Percentiles rank a stretch among this genome's conserved stretches.
Conservation (phyloP, 1,140 invertebrate genomes). For the Plutomurus gul region DNA sequence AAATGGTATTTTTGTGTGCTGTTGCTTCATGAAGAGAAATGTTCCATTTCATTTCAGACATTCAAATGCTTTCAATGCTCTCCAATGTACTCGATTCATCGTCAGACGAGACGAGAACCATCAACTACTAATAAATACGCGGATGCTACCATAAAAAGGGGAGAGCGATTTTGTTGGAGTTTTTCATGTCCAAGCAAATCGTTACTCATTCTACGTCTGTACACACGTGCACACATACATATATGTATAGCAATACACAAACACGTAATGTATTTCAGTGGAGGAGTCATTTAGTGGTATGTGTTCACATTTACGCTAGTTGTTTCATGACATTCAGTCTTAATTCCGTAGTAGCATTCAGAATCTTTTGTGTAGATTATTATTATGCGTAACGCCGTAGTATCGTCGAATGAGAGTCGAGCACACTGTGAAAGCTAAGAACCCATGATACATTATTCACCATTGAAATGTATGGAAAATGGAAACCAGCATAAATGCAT, state of each 20-base stretch:
- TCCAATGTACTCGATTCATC: background rate
- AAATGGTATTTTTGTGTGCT: background rate
- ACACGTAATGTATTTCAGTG: too few species aligned
- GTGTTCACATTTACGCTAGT: too few species aligned
- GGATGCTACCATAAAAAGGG: background rate
- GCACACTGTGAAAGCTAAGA: background rate
- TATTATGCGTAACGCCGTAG: too few species aligned
- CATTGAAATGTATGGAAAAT: constrained; percentile 12
- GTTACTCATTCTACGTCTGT: background rate
- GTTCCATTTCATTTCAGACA: background rate
- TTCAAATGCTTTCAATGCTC: too few species aligned
- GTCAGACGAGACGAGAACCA: background rate
- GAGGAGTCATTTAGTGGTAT: too few species aligned
- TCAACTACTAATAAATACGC: constrained; percentile 8
- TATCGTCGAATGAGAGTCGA: constrained; percentile 8
- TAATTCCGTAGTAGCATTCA: constrained; percentile 5
- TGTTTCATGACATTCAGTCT: constrained; percentile 21
- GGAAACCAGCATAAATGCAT: background rate
- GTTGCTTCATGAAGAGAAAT: background rate
- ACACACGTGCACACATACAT: background rate
- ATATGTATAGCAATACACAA: background rate
- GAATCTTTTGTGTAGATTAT: background rate
- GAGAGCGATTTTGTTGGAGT: background rate
- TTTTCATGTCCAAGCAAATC: constrained; percentile 1
- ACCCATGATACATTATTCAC: background rate